Evolutionary conservation across 2,113 vertebrate genomes (phyloP).

Genomic region (Labeo rohita): DNA sequence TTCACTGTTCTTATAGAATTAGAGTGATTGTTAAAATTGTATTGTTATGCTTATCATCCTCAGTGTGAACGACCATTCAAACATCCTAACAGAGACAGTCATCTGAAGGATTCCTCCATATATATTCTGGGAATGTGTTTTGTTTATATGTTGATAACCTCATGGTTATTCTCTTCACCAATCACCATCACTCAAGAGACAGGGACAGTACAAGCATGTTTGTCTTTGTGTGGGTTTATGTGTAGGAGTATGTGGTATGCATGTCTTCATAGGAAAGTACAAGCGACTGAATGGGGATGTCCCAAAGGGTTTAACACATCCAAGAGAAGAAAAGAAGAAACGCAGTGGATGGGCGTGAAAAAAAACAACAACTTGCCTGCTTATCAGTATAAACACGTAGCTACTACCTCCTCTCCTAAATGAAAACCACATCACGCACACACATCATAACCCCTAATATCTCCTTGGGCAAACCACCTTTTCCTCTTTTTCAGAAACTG

Average conservation of each 20-base stretch:
- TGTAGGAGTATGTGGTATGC: conserved; percentile 29
- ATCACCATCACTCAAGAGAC: not conserved
- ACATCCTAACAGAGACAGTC: not conserved
- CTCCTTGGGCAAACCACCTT: not conserved
- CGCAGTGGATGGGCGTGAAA: not conserved
- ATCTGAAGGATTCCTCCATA: not conserved
- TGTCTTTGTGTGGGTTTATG: conserved; percentile 28
- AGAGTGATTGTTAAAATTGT: not conserved
- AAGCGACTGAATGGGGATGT: conserved; percentile 22
- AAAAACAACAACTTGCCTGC: not conserved
- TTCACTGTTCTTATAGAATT: not conserved
- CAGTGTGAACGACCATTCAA: not conserved
- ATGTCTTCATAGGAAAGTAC: conserved; percentile 40
- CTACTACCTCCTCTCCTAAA: not conserved
- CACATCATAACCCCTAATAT: not conserved
- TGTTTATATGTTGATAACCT: not conserved
- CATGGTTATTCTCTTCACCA: not conserved
- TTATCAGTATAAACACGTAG: not conserved
- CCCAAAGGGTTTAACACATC: conserved; percentile 28
- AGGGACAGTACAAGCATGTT: conserved; percentile 17
- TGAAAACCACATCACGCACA: not conserved
- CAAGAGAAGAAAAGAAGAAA: conserved; percentile 28
- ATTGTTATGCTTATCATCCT: not conserved
- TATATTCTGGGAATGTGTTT: not conserved
- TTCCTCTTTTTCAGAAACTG: conserved; percentile 25